These are phyloP conservation scores for Notiomystis cincta DNA, from an alignment of 2,113 vertebrate genomes.

Conservation along the genomic window DNA sequence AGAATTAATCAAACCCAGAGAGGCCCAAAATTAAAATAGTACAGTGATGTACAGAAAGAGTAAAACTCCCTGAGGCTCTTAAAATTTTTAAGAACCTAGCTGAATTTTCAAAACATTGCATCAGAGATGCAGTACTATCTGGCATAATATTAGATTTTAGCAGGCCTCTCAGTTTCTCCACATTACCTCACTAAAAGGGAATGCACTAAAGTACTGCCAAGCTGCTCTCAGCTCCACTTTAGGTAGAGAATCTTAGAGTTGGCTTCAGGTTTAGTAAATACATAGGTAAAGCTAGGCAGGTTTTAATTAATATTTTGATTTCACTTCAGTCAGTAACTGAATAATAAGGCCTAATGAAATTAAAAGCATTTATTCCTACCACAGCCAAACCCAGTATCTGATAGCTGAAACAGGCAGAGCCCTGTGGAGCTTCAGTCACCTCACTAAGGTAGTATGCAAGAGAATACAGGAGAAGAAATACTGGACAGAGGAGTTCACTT, in stretches of 20 bases:
- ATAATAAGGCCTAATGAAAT: background rate
- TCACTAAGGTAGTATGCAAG: background rate
- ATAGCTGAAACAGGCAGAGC: background rate
- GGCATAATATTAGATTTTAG: background rate
- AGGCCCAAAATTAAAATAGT: background rate
- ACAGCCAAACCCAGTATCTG: background rate
- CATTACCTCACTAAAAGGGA: background rate
- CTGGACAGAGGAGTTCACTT: background rate
- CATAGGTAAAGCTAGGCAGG: background rate
- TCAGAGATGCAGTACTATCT: background rate
- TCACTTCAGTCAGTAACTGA: background rate
- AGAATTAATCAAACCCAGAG: background rate
- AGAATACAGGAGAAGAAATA: background rate
- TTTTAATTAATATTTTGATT: background rate
- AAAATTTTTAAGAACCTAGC: background rate
- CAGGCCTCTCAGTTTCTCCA: background rate
- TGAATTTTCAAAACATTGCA: background rate
- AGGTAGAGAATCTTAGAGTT: background rate
- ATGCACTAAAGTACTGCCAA: background rate
- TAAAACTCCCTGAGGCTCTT: background rate
- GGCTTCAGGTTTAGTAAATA: background rate
- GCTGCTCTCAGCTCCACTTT: background rate
- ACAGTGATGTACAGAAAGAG: background rate
- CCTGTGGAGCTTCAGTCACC: background rate
- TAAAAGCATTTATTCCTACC: background rate